Evolutionary conservation across 1,140 invertebrate species (phyloP).

Genomic region (Wasmannia auropunctata): DNA sequence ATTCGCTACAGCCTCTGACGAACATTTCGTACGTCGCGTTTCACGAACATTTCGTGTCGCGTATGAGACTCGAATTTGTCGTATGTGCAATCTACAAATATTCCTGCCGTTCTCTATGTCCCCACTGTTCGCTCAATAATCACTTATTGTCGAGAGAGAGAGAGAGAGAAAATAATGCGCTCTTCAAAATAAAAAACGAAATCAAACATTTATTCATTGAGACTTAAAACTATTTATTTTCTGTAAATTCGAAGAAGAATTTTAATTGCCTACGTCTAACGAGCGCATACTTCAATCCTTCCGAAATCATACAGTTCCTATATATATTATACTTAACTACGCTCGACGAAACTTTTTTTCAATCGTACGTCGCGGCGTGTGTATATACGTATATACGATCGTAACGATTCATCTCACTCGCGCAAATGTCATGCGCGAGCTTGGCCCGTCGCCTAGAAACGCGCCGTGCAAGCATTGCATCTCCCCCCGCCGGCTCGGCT

Average conservation of each 20-base stretch:
- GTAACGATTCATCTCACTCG: slow-evolving; percentile 30
- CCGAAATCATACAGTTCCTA: neutral
- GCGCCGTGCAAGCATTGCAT: slow-evolving; percentile 29
- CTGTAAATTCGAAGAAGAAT: neutral
- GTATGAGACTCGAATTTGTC: neutral
- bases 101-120: neutral
- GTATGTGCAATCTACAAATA: neutral
- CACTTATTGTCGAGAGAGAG: neutral
- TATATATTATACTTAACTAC: too few species aligned
- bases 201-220: neutral
- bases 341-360: neutral
- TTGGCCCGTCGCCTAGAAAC: slow-evolving; percentile 35
- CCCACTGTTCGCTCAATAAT: neutral
- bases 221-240: neutral
- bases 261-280: neutral
- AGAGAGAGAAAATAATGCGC: neutral
- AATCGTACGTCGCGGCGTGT: neutral
- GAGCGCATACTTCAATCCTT: neutral
- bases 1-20: neutral
- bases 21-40: too few species aligned
- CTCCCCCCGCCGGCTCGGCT: too few species aligned
- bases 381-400: neutral
- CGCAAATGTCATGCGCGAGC: slow-evolving; percentile 40
- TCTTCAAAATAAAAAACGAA: neutral
- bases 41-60: neutral